These are phyloP conservation scores for Microcaecilia unicolor DNA, from an alignment of 2,797 vertebrate species.

Conservation along the genomic window DNA sequence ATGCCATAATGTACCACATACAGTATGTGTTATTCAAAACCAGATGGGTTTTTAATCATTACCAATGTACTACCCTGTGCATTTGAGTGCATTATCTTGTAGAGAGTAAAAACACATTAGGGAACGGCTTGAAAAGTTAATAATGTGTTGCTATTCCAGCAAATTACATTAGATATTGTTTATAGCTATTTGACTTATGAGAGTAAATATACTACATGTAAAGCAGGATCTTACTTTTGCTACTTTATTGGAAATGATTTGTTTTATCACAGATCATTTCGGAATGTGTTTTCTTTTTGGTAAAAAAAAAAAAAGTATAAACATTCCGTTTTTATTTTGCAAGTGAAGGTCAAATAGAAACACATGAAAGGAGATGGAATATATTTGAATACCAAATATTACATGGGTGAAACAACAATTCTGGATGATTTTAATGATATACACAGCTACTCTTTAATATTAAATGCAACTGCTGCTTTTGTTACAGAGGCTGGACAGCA, in stretches of 20 bases:
- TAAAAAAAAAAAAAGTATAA: too few relatives aligned
- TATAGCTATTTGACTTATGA: conserved; percentile 25
- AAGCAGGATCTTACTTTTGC: conserved; percentile 19
- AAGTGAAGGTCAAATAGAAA: too few relatives aligned
- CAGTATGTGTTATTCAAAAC: conserved; percentile 1
- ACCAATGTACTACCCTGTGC: conserved; percentile 7
- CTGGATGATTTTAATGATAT: too few relatives aligned
- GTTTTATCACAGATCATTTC: too few relatives aligned
- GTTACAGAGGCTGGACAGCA: conserved; percentile 7
- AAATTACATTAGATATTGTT: conserved; percentile 29
- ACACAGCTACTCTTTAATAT: too few relatives aligned
- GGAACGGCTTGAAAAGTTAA: conserved; percentile 32
- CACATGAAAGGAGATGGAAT: too few relatives aligned
- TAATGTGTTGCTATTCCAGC: conserved; percentile 30
- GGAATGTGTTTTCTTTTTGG: too few relatives aligned
- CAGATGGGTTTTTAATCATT: conserved; percentile 1
- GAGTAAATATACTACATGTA: conserved; percentile 30
- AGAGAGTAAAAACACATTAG: conserved; percentile 23
- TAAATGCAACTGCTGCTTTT: too few relatives aligned
- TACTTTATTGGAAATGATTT: conserved; percentile 7
- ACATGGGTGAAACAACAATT: too few relatives aligned
- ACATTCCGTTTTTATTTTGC: too few relatives aligned
- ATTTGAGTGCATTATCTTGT: conserved; percentile 4
- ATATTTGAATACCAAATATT: too few relatives aligned
- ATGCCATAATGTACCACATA: too few relatives aligned